Evolutionary conservation across 1,140 invertebrate genomes (phyloP), one percentile per base, ranked within the genome.

Genomic region (Telenomus remus): DNA sequence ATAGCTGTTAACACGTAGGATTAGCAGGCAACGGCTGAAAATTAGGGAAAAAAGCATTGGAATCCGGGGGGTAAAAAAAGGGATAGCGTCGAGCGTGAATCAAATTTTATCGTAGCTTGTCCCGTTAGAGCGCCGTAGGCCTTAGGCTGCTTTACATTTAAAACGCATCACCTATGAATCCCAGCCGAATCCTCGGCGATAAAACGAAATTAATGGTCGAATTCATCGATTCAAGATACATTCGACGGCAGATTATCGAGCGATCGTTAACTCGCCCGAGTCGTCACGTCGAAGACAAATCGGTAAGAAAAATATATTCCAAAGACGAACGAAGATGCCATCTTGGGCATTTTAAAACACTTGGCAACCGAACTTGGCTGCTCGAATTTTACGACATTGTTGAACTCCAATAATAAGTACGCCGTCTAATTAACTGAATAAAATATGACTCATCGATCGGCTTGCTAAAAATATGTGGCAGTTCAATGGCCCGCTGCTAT

Each of bases 161-260:
- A 87, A 88, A 88, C 82, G 85, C 86, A 88, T 88, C 86, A 88
- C 82, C 81, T 75, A 74, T 73, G 76, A 81, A 78, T 80, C 82
- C 79, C 63, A 82, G 19, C 79, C 79, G 82, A 86, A 85, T 85
- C 82, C 82, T 68, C 73, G 64, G 81, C 84, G 86, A 86, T 88
- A 87, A 87, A 88, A 88, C 80, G 83, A 88, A 88, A 86, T 88
- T 88, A 88, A 88, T 87, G 86, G 85, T 73, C 66, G 82, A 82
- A 79, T 79, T 79, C 79, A 80, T 80, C 85, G 85, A 84, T 86
- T 85, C 78, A 73, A 82, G 82, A 88, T 86, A 86, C 81, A 86
- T 84, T 80, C 57, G 56, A 64, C 43, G 56, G 65, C 50, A 72
- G 80, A 77, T 79, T 79, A 76, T 73, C 73, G 66, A 39, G 39